Conservation (phyloP, 2,888 invertebrate genomes). For the Polydesmus complanatus region DNA sequence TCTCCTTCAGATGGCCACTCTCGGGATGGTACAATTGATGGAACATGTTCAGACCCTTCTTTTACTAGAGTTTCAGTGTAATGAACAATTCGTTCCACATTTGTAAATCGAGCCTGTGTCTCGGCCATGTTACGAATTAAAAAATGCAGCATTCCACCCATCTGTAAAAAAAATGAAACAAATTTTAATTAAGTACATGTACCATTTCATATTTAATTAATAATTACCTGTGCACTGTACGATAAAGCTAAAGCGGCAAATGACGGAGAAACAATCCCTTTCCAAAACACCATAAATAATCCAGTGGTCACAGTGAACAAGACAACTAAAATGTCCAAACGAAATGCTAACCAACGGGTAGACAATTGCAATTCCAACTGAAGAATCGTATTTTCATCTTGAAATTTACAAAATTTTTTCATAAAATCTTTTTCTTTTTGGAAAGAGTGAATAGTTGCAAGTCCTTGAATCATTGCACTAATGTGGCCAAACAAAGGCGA, state of each 20-base stretch:
- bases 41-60: constrained; percentile 24
- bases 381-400: constrained; percentile 38
- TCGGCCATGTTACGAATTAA: constrained; percentile 38
- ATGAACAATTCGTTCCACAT: constrained; percentile 36
- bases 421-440: constrained; percentile 40
- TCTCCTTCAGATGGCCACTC: constrained; percentile 41
- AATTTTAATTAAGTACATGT: constrained; percentile 14
- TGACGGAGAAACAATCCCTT: constrained; percentile 37
- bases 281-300: constrained; percentile 37
- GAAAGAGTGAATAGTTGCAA: constrained; percentile 46
- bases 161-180: constrained; percentile 30
- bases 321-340: constrained; percentile 35
- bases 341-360: constrained; percentile 39
- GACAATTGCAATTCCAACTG: constrained; percentile 38
- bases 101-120: constrained; percentile 37
- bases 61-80: constrained; percentile 25
- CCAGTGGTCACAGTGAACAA: constrained; percentile 36
- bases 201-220: no score
- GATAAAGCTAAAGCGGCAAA: constrained; percentile 47
- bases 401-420: constrained; percentile 36
- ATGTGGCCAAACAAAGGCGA: constrained; percentile 46
- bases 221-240: constrained; percentile 38
- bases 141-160: constrained; percentile 44
- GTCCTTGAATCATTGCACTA: constrained; percentile 42
- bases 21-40: constrained; percentile 24